Percentiles rank a stretch among this genome's conserved stretches.
phyloP scores from a whole-genome alignment of 2,888 invertebrate genomes.

The Cryptocephalus primarius region DNA sequence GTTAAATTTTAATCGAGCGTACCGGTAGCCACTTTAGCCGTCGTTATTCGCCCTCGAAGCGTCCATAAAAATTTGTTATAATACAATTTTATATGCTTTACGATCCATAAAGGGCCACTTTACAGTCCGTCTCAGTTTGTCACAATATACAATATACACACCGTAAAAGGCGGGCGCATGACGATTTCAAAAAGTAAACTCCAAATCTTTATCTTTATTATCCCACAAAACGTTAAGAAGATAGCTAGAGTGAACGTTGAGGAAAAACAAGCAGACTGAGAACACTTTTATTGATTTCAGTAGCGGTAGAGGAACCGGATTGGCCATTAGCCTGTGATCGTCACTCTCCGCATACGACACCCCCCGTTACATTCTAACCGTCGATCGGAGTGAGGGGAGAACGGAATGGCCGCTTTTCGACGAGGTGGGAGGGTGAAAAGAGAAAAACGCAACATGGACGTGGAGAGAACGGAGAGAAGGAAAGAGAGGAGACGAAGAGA shows the following conservation, averaged over 20 bases:
- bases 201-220: constrained; percentile 25
- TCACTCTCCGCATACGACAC: too few species aligned
- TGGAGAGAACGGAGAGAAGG: constrained; percentile 1
- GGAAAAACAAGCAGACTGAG: constrained; percentile 25
- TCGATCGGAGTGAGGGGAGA: constrained; percentile 22
- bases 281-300: constrained; percentile 59
- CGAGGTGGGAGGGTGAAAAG: constrained; percentile 15
- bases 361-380: constrained; percentile 21
- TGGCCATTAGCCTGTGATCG: constrained; percentile 33
- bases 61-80: constrained; percentile 5
- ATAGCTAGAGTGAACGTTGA: constrained; percentile 14
- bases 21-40: constrained; percentile 4
- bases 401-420: constrained; percentile 28
- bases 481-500: too few species aligned
- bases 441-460: constrained; percentile 20
- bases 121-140: constrained; percentile 17
- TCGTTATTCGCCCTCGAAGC: constrained; percentile 2
- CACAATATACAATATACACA: constrained; percentile 15
- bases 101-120: constrained; percentile 4
- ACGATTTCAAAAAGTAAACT: constrained; percentile 23
- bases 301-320: constrained; percentile 50
- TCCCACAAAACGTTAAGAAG: constrained; percentile 16
- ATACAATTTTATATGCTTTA: neutral
- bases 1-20: too few species aligned
- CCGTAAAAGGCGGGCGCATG: constrained; percentile 4